Evolutionary conservation across 2,888 invertebrate genomes (phyloP).

Genomic region (Nymphalis c-album): DNA sequence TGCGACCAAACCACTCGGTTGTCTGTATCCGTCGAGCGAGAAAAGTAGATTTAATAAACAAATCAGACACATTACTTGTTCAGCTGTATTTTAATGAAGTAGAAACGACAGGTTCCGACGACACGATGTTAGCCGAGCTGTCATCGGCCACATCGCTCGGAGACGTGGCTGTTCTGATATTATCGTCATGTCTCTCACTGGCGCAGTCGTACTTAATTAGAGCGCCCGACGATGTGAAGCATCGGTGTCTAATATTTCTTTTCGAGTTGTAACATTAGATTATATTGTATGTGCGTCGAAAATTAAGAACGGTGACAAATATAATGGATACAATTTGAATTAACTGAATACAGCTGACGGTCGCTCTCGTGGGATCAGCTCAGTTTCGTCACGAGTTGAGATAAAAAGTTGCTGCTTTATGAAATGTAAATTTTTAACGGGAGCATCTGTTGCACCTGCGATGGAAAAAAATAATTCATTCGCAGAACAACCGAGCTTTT

Average conservation of each 20-base stretch:
- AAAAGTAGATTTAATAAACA: not conserved
- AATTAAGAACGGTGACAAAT: not conserved
- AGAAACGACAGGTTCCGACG: conserved; percentile 8
- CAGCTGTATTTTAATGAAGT: conserved; percentile 6
- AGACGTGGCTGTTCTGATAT: not conserved
- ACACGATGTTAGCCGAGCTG: conserved; percentile 5
- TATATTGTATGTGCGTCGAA: conserved; percentile 16
- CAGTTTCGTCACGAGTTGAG: no score
- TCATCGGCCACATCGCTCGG: not conserved
- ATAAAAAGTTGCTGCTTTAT: no score
- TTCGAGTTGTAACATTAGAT: not conserved
- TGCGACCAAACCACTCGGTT: no score
- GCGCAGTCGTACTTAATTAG: conserved; percentile 19
- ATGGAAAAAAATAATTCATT: no score
- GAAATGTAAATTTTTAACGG: no score
- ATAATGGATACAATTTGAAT: not conserved
- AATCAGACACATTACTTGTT: not conserved
- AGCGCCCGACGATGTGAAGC: conserved; percentile 2
- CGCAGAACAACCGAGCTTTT: no score
- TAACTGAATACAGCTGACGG: not conserved
- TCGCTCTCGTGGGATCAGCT: not conserved
- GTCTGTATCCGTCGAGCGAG: not conserved
- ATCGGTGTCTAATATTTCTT: conserved; percentile 9
- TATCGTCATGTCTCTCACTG: conserved; percentile 12
- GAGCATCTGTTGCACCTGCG: no score